phyloP scores from a whole-genome alignment of 2,113 vertebrate species.

The Ctenomys sociabilis region DNA sequence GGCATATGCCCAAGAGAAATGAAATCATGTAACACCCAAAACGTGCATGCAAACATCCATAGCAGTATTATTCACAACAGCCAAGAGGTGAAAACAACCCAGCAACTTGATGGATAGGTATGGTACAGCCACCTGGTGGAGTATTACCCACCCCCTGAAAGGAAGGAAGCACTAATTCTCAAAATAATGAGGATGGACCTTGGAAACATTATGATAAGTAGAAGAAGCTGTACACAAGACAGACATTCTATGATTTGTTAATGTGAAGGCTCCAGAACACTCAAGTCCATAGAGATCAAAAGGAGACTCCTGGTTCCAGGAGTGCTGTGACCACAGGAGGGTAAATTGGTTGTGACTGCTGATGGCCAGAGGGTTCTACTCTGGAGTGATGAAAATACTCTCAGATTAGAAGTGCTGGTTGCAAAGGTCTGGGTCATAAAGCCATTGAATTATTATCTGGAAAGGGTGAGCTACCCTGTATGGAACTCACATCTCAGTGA shows the following conservation, averaged over 20 bases:
- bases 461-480: neutral
- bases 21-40: neutral
- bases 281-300: neutral
- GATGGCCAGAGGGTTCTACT: neutral
- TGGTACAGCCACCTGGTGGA: neutral
- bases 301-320: neutral
- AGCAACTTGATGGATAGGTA: too few species aligned
- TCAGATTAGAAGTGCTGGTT: neutral
- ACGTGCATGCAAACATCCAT: neutral
- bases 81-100: neutral
- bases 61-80: neutral
- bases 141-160: neutral
- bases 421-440: neutral
- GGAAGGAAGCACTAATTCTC: neutral
- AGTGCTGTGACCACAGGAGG: rapidly evolving
- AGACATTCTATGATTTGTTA: neutral
- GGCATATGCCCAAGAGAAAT: neutral
- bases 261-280: neutral
- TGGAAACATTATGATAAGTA: neutral
- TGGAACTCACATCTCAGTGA: neutral
- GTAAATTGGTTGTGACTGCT: neutral
- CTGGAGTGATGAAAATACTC: neutral
- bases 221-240: neutral
- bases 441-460: neutral
- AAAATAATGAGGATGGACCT: neutral